Evolutionary conservation across 2,888 invertebrate genomes (phyloP), one percentile per base, ranked within the genome.

Genomic region (Pachydiplax longipennis): DNA sequence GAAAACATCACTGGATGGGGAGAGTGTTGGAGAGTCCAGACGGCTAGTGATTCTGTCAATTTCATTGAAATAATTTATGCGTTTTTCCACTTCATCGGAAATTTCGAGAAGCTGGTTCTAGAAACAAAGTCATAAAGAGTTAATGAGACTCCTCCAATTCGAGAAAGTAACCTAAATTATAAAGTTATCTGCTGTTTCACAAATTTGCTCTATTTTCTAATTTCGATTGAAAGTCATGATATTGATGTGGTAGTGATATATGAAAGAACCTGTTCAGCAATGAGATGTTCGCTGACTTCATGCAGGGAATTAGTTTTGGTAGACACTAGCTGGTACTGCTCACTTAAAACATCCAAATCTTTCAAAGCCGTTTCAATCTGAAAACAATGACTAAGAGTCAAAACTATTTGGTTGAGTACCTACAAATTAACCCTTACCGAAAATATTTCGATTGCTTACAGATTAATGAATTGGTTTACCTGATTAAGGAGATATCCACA

Each of bases 291-390:
- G 93, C 99, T 99, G 92, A 98, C 97, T 91, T 96, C 96, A 93
- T 99, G 98, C 6, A 99, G 94, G 0, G 98, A 97, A 93, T 97
- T 98, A 0, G 99, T 99, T 94, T 99, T 99, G 91, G 97, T 96
- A 0, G 98, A 97, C 0, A 99, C 99, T 93, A 97, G 96, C 90
- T 97, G 96, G 93, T 98, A 99, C 92, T 98, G 97, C 90, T 96
- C 95, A 80, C 96, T 96, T 0, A 99, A 94, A 80, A 96, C 95
- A 80, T 96, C 95, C 82, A 99, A 95, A 92, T 97, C 96, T 37
- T 95, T 95, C 93, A 98, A 94, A 25, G 97, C 96, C 44, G 95
- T 95, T 65, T 96, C 95, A 91, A 98, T 96, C 95, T 97, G 94
- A 15, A 92, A 91, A 53, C 58, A 80, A 22, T 80, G 37, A 90